Base-by-base conservation (phyloP, 2,113 vertebrate genomes). In the Plestiodon gilberti region DNA sequence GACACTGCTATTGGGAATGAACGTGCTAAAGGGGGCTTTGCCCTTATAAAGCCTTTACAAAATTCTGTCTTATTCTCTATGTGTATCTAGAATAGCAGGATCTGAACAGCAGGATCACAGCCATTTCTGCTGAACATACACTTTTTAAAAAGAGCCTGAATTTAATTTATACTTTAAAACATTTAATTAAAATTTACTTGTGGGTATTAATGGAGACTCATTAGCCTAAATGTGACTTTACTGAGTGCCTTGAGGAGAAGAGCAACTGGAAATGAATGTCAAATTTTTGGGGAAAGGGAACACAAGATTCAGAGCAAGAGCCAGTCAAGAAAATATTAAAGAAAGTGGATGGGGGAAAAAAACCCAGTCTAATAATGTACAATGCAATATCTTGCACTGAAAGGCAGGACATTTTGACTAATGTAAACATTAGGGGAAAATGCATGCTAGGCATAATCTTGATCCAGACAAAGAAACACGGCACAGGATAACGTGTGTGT, bases 121-220 rank as follows among this genome's bases (percentile, higher is more conserved):
- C 67, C 59, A 52, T 52, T 74, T 38, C 67, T 38, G 30, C 75
- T 73, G 33, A 79, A 79, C 43, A 64, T 82, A 62, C 25, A 75
- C n/a, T 62, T 86, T 81, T 82, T 76, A 79, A 79, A 57, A 59
- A 82, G 76, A 61, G 8, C 65, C 67, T 40, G 67, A n/a, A 74
- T 55, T 79, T 88, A 79, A 83, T 84, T 88, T 88, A 79, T 40
- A 64, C 43, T 87, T 59, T 67, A 59, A 87, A 87, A 81, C 40
- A 64, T 83, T 38, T 75, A 74, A 74, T 81, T 87, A 64, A 78
- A 84, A 73, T 86, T 80, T 79, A 84, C 78, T 62, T 86, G 59
- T 33, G 70, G 57, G 83, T 84, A 78, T 88, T 83, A 84, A 84
- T 88, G 57, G 76, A 64, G 79, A 79, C 83, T 79, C 55, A 84